A percentile compares a stretch with the other conserved stretches of the same genome.
Evolutionary conservation across 2,797 vertebrate species (phyloP).

Genomic region (Geotrypetes seraphini): DNA sequence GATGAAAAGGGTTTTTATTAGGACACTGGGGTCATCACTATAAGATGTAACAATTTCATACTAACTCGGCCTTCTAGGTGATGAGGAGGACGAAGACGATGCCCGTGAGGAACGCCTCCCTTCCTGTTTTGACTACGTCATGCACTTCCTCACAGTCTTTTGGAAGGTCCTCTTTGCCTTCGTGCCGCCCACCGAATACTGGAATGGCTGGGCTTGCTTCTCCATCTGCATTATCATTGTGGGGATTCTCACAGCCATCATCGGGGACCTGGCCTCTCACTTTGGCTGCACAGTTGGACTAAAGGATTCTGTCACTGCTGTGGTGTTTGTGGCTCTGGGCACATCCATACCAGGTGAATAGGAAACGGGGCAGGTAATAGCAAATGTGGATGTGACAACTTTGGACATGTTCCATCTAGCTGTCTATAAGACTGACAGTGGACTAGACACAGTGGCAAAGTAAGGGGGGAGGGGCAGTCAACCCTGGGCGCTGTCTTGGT

Average conservation of each 20-base stretch:
- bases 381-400: no score
- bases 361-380: no score
- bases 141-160: conserved; percentile 83
- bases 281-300: conserved; percentile 89
- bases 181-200: conserved; percentile 79
- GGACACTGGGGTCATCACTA: no score
- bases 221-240: conserved; percentile 74
- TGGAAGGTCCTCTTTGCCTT: conserved; percentile 89
- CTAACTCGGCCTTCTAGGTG: conserved; percentile 39
- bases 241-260: conserved; percentile 62
- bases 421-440: no score
- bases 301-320: conserved; percentile 79
- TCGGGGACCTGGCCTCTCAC: conserved; percentile 86
- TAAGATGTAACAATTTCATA: no score
- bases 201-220: conserved; percentile 90
- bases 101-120: conserved; percentile 64
- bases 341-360: conserved; percentile 79
- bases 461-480: no score
- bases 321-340: conserved; percentile 87
- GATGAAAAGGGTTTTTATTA: no score
- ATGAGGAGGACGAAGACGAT: conserved; percentile 75
- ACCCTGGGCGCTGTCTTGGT: no score
- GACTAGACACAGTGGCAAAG: no score
- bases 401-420: no score
- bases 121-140: conserved; percentile 81